Evolutionary conservation across 1,140 invertebrate species (phyloP).

Genomic region (Temnothorax curvispinosus): DNA sequence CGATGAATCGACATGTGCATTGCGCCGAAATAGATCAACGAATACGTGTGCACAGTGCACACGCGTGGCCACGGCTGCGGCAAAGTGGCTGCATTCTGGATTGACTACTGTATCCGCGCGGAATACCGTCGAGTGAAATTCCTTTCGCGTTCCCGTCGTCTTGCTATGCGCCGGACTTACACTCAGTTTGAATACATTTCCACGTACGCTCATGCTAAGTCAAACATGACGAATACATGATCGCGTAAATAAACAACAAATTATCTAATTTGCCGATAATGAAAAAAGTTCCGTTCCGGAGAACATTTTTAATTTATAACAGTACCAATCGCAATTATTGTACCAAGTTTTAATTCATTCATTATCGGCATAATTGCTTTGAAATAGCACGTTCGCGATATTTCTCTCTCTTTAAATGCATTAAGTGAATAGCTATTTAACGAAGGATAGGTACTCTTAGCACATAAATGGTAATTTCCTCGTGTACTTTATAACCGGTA

Average conservation of each 20-base stretch:
- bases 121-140: constrained; percentile 36
- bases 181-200: constrained; percentile 13
- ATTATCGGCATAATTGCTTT: background rate
- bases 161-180: constrained; percentile 16
- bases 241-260: background rate
- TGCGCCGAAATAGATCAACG: constrained; percentile 35
- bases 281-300: background rate
- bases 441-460: background rate
- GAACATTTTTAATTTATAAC: background rate
- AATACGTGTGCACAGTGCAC: background rate
- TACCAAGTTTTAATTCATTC: background rate
- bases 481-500: background rate
- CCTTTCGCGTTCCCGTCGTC: constrained; percentile 29
- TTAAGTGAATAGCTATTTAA: background rate
- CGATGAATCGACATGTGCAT: constrained; percentile 41
- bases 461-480: background rate
- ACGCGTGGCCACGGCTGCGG: background rate
- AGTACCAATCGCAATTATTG: background rate
- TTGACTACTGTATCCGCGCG: constrained; percentile 47
- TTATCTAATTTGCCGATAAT: background rate
- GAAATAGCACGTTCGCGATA: background rate
- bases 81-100: constrained; percentile 42
- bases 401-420: background rate
- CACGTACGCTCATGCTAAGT: background rate
- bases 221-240: background rate